phyloP scores from a whole-genome alignment of 2,888 invertebrate species.

The Iselma pallidipennis region DNA sequence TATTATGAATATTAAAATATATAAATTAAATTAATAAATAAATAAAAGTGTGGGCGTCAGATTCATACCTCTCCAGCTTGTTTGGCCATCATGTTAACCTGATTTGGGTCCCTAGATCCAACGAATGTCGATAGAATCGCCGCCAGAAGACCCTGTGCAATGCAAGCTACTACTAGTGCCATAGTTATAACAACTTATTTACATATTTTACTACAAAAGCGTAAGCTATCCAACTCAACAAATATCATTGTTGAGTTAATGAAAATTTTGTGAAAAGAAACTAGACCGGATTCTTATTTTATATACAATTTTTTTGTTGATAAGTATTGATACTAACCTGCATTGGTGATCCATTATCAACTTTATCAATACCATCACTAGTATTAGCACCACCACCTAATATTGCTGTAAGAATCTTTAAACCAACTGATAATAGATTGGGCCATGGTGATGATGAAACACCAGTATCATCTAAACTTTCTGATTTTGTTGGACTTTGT shows the following conservation, averaged over 20 bases:
- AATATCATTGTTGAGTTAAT: background rate
- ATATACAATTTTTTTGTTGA: background rate
- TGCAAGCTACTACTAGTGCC: conserved; percentile 55
- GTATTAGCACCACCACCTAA: conserved; percentile 75
- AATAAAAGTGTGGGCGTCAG: no score
- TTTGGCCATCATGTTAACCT: conserved; percentile 92
- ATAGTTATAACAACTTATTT: conserved; percentile 28
- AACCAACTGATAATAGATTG: conserved; percentile 81
- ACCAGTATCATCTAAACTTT: conserved; percentile 69
- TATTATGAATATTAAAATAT: no score
- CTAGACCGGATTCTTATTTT: no score
- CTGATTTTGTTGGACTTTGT: conserved; percentile 81
- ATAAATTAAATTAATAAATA: background rate
- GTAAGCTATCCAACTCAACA: background rate
- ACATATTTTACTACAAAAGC: conserved; percentile 38
- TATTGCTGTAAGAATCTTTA: conserved; percentile 82
- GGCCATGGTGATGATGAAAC: conserved; percentile 84
- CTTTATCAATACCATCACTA: conserved; percentile 85
- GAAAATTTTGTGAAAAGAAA: background rate
- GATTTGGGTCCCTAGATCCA: conserved; percentile 89
- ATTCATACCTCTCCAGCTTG: conserved; percentile 95
- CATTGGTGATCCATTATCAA: conserved; percentile 87
- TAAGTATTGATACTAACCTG: conserved; percentile 65
- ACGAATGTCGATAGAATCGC: conserved; percentile 89
- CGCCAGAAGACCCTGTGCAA: conserved; percentile 87